Conservation (phyloP, 1,140 invertebrate species). For the Diachasma alloeum region DNA sequence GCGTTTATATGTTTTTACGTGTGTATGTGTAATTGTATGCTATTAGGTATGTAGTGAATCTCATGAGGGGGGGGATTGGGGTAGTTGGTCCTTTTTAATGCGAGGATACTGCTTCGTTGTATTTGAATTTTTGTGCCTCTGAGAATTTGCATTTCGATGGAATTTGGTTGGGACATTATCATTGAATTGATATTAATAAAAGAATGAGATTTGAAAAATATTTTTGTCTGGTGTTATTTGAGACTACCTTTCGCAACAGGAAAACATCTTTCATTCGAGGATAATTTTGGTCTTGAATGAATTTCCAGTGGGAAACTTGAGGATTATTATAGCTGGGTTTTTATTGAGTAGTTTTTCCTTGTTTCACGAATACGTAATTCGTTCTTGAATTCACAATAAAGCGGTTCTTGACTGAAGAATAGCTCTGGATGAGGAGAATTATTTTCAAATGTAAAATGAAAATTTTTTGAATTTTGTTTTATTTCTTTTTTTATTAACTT, state of each 20-base stretch:
- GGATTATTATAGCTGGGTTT: too few relatives aligned
- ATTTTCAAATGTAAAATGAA: too few relatives aligned
- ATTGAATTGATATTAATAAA: not conserved
- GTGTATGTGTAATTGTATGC: not conserved
- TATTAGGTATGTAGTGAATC: constrained; percentile 6
- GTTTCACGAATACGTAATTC: too few relatives aligned
- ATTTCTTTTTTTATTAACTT: too few relatives aligned
- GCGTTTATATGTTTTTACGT: constrained; percentile 8
- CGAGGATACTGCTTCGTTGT: not conserved
- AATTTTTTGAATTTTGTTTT: too few relatives aligned
- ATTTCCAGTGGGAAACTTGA: too few relatives aligned
- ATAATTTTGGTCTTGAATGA: too few relatives aligned
- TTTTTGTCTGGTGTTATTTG: not conserved
- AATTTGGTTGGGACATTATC: not conserved
- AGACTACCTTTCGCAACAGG: not conserved
- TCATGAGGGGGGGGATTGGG: not conserved
- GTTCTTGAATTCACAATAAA: too few relatives aligned
- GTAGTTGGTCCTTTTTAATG: not conserved
- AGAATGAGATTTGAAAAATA: not conserved
- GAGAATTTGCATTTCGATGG: not conserved
- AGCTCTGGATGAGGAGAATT: too few relatives aligned
- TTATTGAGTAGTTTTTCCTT: too few relatives aligned
- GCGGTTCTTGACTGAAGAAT: too few relatives aligned
- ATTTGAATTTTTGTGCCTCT: not conserved
- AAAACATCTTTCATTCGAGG: too few relatives aligned